Conservation (phyloP, 37 sponge, comb jelly and placozoan species). For the Mnemiopsis leidyi region DNA sequence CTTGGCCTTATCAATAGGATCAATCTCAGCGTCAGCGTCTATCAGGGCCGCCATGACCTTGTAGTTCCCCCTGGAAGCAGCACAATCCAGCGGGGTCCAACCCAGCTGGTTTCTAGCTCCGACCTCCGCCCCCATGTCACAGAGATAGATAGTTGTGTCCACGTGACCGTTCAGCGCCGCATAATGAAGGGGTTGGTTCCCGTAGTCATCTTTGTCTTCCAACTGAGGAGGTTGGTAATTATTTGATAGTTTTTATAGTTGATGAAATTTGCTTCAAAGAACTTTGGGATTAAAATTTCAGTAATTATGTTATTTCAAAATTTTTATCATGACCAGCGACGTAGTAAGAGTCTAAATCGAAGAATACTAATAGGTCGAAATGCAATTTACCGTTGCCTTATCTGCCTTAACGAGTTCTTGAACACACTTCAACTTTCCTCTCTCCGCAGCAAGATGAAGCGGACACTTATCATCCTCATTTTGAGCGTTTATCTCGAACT, state of each 20-base stretch:
- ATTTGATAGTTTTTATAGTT: too few relatives aligned
- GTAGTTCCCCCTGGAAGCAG: constrained; percentile 22
- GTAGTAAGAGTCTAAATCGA: too few relatives aligned
- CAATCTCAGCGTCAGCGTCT: constrained; percentile 41
- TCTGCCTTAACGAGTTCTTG: constrained; percentile 3
- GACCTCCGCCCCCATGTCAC: constrained; percentile 57
- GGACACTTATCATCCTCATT: constrained; percentile 58
- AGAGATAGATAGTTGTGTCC: constrained; percentile 42
- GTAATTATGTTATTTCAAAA: too few relatives aligned
- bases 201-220: constrained; percentile 38
- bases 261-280: too few relatives aligned
- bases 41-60: constrained; percentile 36
- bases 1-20: constrained; percentile 67
- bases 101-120: constrained; percentile 11
- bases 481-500: constrained; percentile 62
- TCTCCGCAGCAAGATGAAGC: constrained; percentile 26
- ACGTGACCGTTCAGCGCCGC: constrained; percentile 51
- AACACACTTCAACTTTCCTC: background rate
- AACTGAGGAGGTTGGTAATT: too few relatives aligned
- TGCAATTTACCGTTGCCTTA: background rate
- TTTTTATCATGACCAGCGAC: too few relatives aligned
- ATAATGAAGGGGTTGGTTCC: constrained; percentile 28
- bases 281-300: too few relatives aligned
- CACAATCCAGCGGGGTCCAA: constrained; percentile 66
- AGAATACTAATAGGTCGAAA: background rate